These are phyloP conservation scores for Pseudorectes ferrugineus DNA, from an alignment of 2,113 vertebrate species.

Conservation along the genomic window DNA sequence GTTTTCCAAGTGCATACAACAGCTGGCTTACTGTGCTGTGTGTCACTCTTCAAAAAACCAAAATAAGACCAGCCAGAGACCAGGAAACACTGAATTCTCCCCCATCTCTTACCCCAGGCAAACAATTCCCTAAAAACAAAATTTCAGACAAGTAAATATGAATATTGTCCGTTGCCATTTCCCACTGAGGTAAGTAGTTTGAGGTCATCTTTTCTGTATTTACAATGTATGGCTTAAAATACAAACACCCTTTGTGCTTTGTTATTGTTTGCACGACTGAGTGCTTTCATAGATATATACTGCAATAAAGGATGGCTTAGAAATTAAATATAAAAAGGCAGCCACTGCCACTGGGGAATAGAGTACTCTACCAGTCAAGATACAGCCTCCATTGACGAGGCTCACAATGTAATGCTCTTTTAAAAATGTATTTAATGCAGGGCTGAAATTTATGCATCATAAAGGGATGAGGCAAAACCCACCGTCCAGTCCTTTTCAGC, in stretches of 20 bases:
- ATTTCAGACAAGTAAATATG: neutral
- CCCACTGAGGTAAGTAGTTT: conserved; percentile 21
- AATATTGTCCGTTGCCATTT: neutral
- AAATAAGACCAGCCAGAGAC: neutral
- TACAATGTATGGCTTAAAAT: conserved; percentile 22
- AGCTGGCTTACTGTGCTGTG: neutral
- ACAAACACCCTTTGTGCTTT: conserved; percentile 2
- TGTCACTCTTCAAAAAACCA: neutral
- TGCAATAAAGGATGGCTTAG: conserved; percentile 35
- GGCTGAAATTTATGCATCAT: neutral
- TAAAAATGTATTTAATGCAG: neutral
- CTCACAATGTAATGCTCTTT: conserved; percentile 28
- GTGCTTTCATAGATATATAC: neutral
- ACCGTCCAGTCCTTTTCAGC: neutral
- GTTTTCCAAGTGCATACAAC: neutral
- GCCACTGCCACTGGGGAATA: conserved; percentile 59
- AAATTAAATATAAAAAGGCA: conserved; percentile 47
- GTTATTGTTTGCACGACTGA: conserved; percentile 32
- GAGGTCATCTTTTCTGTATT: conserved; percentile 37
- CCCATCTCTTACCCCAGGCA: neutral
- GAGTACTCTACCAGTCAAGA: neutral
- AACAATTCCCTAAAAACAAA: neutral
- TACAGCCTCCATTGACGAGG: neutral
- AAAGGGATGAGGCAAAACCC: neutral
- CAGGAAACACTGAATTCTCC: neutral